Evolutionary conservation across 2,113 vertebrate genomes (phyloP).

Genomic region (Hemiprocne comata): DNA sequence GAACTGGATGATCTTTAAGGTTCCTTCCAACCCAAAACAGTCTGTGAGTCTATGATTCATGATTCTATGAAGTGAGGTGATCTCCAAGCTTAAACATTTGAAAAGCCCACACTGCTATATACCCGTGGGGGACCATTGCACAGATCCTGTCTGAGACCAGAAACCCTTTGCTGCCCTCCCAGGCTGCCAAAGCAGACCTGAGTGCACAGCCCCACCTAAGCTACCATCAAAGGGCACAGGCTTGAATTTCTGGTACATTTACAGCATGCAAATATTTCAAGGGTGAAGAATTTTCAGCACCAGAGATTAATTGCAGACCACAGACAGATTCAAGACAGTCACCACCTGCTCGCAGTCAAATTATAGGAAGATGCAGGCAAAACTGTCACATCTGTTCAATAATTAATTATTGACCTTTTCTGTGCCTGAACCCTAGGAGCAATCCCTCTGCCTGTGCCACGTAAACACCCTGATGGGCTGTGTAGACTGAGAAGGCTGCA

Average conservation of each 20-base stretch:
- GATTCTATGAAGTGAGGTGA: background rate
- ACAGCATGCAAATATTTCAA: background rate
- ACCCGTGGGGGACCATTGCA: too few relatives aligned
- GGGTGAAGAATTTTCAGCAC: slow-evolving; percentile 13
- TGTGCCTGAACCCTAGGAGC: background rate
- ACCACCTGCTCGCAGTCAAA: background rate
- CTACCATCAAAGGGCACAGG: background rate
- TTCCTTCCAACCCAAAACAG: too few relatives aligned
- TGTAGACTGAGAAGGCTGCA: background rate
- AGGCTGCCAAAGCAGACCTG: background rate
- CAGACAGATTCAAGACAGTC: slow-evolving; percentile 30
- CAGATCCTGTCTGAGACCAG: background rate
- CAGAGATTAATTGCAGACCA: background rate
- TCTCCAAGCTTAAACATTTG: background rate
- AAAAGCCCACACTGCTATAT: background rate
- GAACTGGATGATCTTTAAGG: too few relatives aligned
- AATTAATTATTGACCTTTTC: slow-evolving; percentile 60
- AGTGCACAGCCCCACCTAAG: background rate
- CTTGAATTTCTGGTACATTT: background rate
- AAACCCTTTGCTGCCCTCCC: background rate
- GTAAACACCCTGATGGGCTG: slow-evolving; percentile 18
- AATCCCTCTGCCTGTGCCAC: slow-evolving; percentile 15
- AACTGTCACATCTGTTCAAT: slow-evolving; percentile 40
- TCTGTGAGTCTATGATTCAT: too few relatives aligned
- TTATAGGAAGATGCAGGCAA: slow-evolving; percentile 27